Evolutionary conservation across 2,888 invertebrate genomes (phyloP).

Genomic region (Mayetiola destructor): DNA sequence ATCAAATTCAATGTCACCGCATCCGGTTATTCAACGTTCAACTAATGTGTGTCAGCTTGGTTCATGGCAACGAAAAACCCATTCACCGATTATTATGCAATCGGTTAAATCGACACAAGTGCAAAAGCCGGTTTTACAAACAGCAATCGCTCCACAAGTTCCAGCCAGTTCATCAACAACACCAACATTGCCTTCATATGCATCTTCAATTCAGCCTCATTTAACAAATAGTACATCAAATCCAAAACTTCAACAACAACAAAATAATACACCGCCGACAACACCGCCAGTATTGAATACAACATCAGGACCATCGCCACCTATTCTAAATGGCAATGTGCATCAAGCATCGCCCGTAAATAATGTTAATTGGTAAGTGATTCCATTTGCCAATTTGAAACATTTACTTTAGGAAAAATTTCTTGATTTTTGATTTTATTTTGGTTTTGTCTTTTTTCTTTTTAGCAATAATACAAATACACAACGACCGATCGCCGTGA

Average conservation of each 20-base stretch:
- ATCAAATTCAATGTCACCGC: constrained; percentile 41
- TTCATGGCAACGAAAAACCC: constrained; percentile 61
- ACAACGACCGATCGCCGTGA: too few relatives aligned
- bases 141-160: constrained; percentile 82
- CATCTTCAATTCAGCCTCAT: constrained; percentile 56
- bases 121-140: constrained; percentile 87
- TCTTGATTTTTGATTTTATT: too few relatives aligned
- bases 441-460: too few relatives aligned
- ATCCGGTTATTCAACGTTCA: constrained; percentile 55
- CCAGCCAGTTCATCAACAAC: constrained; percentile 43
- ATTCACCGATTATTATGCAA: constrained; percentile 91
- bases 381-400: too few relatives aligned
- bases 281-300: constrained; percentile 38
- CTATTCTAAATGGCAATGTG: constrained; percentile 30
- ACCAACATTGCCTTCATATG: constrained; percentile 65
- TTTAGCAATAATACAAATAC: too few relatives aligned
- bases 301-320: too few relatives aligned
- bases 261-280: constrained; percentile 36
- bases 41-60: constrained; percentile 75
- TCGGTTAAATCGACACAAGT: constrained; percentile 92
- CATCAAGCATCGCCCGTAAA: constrained; percentile 23
- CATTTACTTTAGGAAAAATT: too few relatives aligned
- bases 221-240: constrained; percentile 32
- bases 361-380: too few relatives aligned
- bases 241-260: constrained; percentile 31